Evolutionary conservation across 2,113 vertebrate species (phyloP), one percentile per base, ranked within the genome.

Genomic region (Puma concolor): DNA sequence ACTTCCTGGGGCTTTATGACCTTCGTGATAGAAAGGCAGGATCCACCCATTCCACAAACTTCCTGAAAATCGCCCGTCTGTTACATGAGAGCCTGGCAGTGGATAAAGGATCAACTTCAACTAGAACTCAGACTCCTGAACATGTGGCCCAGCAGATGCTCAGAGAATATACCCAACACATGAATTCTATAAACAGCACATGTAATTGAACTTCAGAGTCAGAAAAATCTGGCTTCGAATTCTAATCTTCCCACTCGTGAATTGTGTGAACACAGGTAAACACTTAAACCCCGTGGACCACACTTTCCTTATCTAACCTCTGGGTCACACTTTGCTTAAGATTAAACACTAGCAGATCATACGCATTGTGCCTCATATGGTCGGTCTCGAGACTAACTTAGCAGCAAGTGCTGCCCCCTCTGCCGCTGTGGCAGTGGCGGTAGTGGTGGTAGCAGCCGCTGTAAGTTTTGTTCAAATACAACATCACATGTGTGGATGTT

Each of bases 321-420:
- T 21, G 15, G 38, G 16, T 88, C 25, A 31, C 4, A 88, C 64
- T 83, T 60, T n/a, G 31, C 67, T 90, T 13, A 23, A 71, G 36
- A 89, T 44, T 48, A 81, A 79, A 82, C 17, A 15, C 4, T 38
- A 79, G 21, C 7, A 9, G 36, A n/a, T 4, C 71, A 66, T 0
- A 29, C 0, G 29, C 1, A 5, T n/a, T 57, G 41, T 15, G 23
- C n/a, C 57, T 2, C 1, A 23, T 0, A 7, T 0, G 31, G 60
- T 8, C 82, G 64, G n/a, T 1, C 33, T 2, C 2, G 9, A 63
- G 76, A 36, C n/a, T 71, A 7, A 33, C 1, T 16, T 17, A 25
- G 44, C 41, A n/a, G 71, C n/a, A 72, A 69, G 6, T 1, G 23
- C 29, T n/a, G 60, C 74, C 23, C 8, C 27, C 17, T 36, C n/a